Percentiles rank a stretch among this genome's conserved stretches.
Evolutionary conservation across 2,113 vertebrate species (phyloP).

Genomic region (Syngnathus scovelli): DNA sequence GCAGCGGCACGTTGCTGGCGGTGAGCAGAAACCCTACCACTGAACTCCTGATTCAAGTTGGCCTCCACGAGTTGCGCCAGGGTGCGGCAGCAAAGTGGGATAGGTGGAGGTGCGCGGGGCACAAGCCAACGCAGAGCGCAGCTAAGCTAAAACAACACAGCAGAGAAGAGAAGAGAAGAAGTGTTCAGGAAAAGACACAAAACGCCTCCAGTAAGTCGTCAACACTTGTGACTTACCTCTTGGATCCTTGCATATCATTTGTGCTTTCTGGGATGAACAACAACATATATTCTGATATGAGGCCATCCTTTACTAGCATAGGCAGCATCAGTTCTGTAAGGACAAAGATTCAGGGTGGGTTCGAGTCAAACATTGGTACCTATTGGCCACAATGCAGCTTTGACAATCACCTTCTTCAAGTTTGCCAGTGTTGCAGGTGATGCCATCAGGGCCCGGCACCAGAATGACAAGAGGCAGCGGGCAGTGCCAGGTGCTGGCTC

Average conservation of each 20-base stretch:
- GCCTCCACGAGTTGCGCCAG: conserved; percentile 81
- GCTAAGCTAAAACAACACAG: conserved; percentile 65
- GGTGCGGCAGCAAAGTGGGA: conserved; percentile 77
- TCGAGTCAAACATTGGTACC: conserved; percentile 1
- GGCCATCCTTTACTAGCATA: conserved; percentile 77
- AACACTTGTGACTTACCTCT: conserved; percentile 66
- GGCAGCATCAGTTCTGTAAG: conserved; percentile 81
- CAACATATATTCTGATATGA: conserved; percentile 81
- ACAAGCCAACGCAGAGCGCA: conserved; percentile 80
- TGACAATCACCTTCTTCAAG: conserved; percentile 57
- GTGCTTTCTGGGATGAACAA: conserved; percentile 75
- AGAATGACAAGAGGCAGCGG: conserved; percentile 80
- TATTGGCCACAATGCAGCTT: not conserved
- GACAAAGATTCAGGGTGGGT: not conserved
- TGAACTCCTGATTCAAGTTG: conserved; percentile 77
- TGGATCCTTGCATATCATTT: conserved; percentile 78
- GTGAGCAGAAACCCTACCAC: conserved; percentile 74
- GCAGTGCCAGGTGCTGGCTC: conserved; percentile 80
- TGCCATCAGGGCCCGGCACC: conserved; percentile 58
- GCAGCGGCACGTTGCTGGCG: conserved; percentile 68
- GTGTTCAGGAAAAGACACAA: too few relatives aligned
- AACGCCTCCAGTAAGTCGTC: too few relatives aligned
- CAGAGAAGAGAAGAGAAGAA: fast-evolving
- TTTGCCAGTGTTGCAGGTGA: conserved; percentile 17
- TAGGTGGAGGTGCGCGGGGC: conserved; percentile 64